These are phyloP conservation scores for Phaedon cochleariae DNA, from an alignment of 2,888 invertebrate species.

Conservation along the genomic window DNA sequence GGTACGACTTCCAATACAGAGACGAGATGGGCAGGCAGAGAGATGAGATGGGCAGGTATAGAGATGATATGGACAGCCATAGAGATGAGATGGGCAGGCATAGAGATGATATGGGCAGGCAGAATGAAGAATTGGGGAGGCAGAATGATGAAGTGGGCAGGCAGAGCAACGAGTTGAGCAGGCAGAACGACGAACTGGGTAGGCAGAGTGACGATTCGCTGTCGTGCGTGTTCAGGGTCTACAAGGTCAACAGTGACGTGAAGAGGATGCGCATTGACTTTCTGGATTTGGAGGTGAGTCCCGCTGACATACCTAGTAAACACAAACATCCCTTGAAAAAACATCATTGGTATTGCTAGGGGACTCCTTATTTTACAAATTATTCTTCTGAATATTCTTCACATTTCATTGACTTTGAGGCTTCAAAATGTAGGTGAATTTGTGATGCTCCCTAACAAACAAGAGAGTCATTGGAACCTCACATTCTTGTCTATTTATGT, in stretches of 20 bases:
- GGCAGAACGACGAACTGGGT: neutral
- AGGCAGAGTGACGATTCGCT: constrained; percentile 63
- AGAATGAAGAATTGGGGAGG: constrained; percentile 21
- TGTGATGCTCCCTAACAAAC: too few species aligned
- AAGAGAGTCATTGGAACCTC: too few species aligned
- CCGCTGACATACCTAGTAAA: too few species aligned
- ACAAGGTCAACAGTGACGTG: constrained; percentile 69
- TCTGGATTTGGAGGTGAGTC: constrained; percentile 71
- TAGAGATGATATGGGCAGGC: constrained; percentile 55
- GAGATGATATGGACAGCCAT: too few species aligned
- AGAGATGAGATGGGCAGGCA: constrained; percentile 37
- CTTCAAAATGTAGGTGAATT: too few species aligned
- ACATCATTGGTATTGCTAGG: too few species aligned
- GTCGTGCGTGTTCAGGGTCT: constrained; percentile 72
- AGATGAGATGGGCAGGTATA: too few species aligned
- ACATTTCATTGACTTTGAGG: too few species aligned
- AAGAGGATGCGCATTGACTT: constrained; percentile 77
- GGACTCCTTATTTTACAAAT: too few species aligned
- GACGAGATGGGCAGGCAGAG: constrained; percentile 39
- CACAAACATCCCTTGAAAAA: too few species aligned
- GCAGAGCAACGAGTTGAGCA: constrained; percentile 46
- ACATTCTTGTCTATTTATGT: too few species aligned
- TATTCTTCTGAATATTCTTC: too few species aligned
- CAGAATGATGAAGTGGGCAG: constrained; percentile 39
- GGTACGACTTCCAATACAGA: constrained; percentile 22